phyloP scores from a whole-genome alignment of 2,888 invertebrate genomes.

The Beris chalybata region DNA sequence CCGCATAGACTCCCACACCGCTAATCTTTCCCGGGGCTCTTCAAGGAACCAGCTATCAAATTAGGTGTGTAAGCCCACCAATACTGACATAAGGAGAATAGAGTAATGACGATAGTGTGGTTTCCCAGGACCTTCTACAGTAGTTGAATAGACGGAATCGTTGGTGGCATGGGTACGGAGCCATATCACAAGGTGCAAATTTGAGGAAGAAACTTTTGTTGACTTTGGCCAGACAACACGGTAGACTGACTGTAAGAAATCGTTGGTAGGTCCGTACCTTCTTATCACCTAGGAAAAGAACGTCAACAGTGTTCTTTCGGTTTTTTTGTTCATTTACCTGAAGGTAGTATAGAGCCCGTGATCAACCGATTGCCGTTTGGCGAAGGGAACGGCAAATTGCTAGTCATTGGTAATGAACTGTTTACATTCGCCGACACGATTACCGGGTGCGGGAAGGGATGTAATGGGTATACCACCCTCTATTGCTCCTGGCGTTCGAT shows the following conservation, averaged over 20 bases:
- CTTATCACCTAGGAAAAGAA: too few species aligned
- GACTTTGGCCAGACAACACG: neutral
- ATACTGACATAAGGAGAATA: neutral
- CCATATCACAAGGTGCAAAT: conserved; percentile 16
- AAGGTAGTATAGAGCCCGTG: too few species aligned
- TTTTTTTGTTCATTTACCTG: too few species aligned
- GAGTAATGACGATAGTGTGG: neutral
- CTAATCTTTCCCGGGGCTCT: too few species aligned
- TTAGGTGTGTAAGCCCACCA: conserved; percentile 14
- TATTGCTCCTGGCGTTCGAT: too few species aligned
- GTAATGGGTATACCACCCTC: too few species aligned
- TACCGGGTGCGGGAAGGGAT: conserved; percentile 6
- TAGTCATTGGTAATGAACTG: conserved; percentile 37
- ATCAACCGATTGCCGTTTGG: too few species aligned
- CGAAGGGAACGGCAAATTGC: conserved; percentile 25
- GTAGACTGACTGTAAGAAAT: too few species aligned
- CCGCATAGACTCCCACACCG: neutral
- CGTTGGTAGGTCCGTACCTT: too few species aligned
- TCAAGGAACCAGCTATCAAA: conserved; percentile 11
- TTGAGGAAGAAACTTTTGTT: conserved; percentile 22
- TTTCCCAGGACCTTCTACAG: too few species aligned
- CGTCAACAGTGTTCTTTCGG: too few species aligned
- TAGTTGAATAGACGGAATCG: neutral
- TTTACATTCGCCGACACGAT: conserved; percentile 25
- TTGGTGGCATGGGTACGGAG: neutral